Evolutionary conservation across 2,888 invertebrate species (phyloP), one percentile per base, ranked within the genome.

Genomic region (Drosophila formosana): DNA sequence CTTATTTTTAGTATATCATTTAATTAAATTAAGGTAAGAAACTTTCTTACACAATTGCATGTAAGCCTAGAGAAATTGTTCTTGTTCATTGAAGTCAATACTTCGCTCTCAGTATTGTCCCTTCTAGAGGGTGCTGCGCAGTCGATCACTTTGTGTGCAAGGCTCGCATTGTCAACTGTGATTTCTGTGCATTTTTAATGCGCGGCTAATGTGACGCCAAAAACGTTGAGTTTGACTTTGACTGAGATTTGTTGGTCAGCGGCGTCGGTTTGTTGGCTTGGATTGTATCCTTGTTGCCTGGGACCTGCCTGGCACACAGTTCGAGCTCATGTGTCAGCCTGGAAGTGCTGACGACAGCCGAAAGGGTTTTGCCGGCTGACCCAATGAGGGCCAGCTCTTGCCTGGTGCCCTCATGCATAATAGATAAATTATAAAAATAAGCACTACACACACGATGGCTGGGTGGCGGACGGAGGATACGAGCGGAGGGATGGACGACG

Each of bases 391-490:
- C 37, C 5, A n/a, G 37, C 4, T 37, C 47, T 53, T 41, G 37
- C 56, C 70, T 68, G 71, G 82, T 73, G 77, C 77, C 77, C 80
- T 88, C 84, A 89, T 90, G 79, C 86, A 90, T 90, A 90, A 90
- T 90, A 89, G 82, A 90, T 90, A 88, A 89, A 86, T 90, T 90
- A 89, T 90, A 90, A 90, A 90, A 90, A 87, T 83, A 80, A 81
- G 71, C 71, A 68, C 78, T 47, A 30, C 62, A 58, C 66, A 72
- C 64, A 61, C 41, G 39, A 52, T 67, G 60, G 47, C 47, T 28
- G 51, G 57, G 65, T 43, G 61, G 55, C 37, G n/a, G 23, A 18
- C 13, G 30, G 23, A 45, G 34, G 45, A 37, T 9, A 13, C 39
- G 28, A 45, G 57, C 13, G 13, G n/a, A 46, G 30, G 45, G 30